These are phyloP conservation scores for Parnassius orleans DNA, from an alignment of 2,888 invertebrate genomes.

Conservation along the genomic window DNA sequence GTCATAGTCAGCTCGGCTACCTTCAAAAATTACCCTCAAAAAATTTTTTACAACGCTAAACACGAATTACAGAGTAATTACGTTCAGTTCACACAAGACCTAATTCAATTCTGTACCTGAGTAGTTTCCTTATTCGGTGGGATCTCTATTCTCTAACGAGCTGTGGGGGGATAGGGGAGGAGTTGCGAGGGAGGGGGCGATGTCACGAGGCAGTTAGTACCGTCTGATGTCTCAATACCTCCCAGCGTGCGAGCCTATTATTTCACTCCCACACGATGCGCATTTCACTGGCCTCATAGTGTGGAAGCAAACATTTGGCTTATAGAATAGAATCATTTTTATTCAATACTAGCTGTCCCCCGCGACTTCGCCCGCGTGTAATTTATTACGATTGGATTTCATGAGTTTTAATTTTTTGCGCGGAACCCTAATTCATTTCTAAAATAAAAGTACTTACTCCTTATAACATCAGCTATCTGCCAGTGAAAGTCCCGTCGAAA, in stretches of 20 bases:
- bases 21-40: too few relatives aligned
- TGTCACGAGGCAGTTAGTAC: conserved; percentile 57
- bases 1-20: too few relatives aligned
- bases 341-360: too few relatives aligned
- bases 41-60: conserved; percentile 13
- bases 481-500: too few relatives aligned
- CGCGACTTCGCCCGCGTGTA: too few relatives aligned
- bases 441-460: too few relatives aligned
- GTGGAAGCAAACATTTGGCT: conserved; percentile 44
- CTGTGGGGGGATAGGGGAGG: conserved; percentile 29
- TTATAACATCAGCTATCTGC: too few relatives aligned
- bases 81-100: conserved; percentile 27
- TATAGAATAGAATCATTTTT: too few relatives aligned
- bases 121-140: conserved; percentile 26
- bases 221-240: conserved; percentile 81
- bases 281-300: conserved; percentile 36
- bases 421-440: too few relatives aligned
- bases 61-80: conserved; percentile 25
- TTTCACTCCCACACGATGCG: conserved; percentile 76
- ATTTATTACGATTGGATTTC: too few relatives aligned
- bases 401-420: too few relatives aligned
- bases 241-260: conserved; percentile 79
- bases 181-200: conserved; percentile 28
- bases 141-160: conserved; percentile 33
- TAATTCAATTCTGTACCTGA: conserved; percentile 28